A percentile compares a stretch with the other conserved stretches of the same genome.
Evolutionary conservation across 2,888 invertebrate species (phyloP).

Genomic region (Lasioglossum zephyrum): DNA sequence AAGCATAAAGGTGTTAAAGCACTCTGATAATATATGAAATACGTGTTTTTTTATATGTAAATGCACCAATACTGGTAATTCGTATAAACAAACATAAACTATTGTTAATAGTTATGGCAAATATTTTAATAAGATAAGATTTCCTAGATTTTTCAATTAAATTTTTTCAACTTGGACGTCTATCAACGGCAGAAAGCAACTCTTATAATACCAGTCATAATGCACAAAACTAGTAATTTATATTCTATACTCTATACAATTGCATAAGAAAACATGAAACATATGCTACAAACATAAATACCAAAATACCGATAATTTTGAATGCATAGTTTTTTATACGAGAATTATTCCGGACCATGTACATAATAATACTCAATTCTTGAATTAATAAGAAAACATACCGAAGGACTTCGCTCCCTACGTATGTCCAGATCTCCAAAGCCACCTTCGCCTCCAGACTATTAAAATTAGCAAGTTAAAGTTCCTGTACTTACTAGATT

Average conservation of each 20-base stretch:
- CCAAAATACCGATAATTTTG: constrained; percentile 33
- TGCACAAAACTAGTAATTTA: constrained; percentile 35
- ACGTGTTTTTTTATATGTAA: constrained; percentile 18
- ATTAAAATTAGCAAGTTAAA: constrained; percentile 80
- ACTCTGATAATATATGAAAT: constrained; percentile 10
- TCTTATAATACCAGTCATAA: constrained; percentile 40
- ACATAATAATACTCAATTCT: constrained; percentile 50
- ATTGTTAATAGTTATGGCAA: constrained; percentile 37
- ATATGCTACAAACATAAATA: constrained; percentile 21
- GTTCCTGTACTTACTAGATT: constrained; percentile 54
- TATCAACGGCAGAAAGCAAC: constrained; percentile 58
- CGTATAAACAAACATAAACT: neutral
- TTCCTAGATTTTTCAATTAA: constrained; percentile 8
- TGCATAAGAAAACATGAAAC: constrained; percentile 24
- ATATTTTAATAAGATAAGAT: constrained; percentile 58
- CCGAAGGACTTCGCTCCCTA: constrained; percentile 83
- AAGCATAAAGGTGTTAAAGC: neutral
- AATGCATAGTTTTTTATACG: constrained; percentile 27
- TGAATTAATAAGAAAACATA: constrained; percentile 77
- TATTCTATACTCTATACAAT: constrained; percentile 23
- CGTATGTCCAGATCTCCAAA: constrained; percentile 82
- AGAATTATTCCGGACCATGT: constrained; percentile 40
- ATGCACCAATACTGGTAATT: constrained; percentile 1
- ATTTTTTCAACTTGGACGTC: constrained; percentile 6
- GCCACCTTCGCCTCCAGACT: constrained; percentile 84